Evolutionary conservation across 2,888 invertebrate genomes (phyloP), one percentile per base, ranked within the genome.

Genomic region (Leptinotarsa juncta): DNA sequence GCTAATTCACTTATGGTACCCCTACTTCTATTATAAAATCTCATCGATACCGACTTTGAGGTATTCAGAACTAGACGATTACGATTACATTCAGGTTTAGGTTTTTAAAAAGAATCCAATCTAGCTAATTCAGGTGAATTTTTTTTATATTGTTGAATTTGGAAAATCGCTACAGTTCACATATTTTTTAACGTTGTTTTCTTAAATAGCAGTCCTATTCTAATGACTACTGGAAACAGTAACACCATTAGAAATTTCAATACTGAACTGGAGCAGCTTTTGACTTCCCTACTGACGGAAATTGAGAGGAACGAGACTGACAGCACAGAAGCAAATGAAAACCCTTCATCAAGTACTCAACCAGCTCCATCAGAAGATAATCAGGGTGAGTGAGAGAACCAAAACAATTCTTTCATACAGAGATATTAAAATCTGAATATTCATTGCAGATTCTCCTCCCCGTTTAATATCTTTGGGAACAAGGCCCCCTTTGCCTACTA

Each of bases 221-320:
- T 53, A 20, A 20, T 48, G 60, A 18, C 68, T 14, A n/a, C 32
- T 48, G 50, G 48, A n/a, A 55, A 57, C 23, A 60, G 15, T 18
- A 67, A 62, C n/a, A 71, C 77, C 1, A 80, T 81, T 16, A 76
- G 82, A 51, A 84, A 83, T 74, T 85, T 83, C 72, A 83, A 84
- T 65, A 81, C 81, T 14, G 83, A 85, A 75, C 71, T 85, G 23
- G 85, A 85, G 65, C 81, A 83, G 70, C 74, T 85, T 42, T 82
- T 85, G 5, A 84, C 83, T 20, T 80, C 82, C 14, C 70, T 85
- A 23, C 76, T 85, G 70, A 82, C 81, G 4, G 83, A 84, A 75
- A 80, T 84, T 26, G 83, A 83, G 50, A 72, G 80, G 23, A 80
- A 74, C 66, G 83, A 82, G 15, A 71, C 73, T 15, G 78, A 81